Evolutionary conservation across 2,797 vertebrate species (phyloP), one percentile per base, ranked within the genome.

Genomic region (Chromobotia macracanthus): DNA sequence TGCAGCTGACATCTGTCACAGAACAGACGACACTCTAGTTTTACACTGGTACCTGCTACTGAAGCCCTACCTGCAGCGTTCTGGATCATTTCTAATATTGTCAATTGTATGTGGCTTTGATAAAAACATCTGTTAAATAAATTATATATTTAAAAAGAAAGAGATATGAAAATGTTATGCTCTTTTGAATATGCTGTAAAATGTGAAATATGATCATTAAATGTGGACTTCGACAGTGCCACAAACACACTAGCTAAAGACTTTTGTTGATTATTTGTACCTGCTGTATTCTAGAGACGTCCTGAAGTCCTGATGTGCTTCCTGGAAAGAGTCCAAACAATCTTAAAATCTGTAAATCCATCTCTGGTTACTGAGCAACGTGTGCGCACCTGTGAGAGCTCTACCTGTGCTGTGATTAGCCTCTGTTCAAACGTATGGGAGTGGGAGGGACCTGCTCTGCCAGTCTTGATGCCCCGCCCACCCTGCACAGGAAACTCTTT

Each of bases 231-330:
- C n/a, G n/a, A n/a, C n/a, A n/a, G n/a, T n/a, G n/a, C n/a, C n/a
- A n/a, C n/a, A n/a, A n/a, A n/a, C n/a, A n/a, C n/a, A n/a, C n/a
- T n/a, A n/a, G n/a, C n/a, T n/a, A n/a, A n/a, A n/a, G n/a, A n/a
- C n/a, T n/a, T n/a, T n/a, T n/a, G n/a, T n/a, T n/a, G n/a, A n/a
- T n/a, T n/a, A n/a, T n/a, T n/a, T n/a, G n/a, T 87, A 93, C 94
- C 93, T 93, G 92, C 85, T 90, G 80, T 85, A 91, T 82, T 89
- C 93, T 72, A 93, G 85, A 69, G 92, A 90, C 21, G 89, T 89
- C 28, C 90, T 83, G 77, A 90, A 86, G 77, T 91, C 82, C 72
- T 88, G 89, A 85, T 88, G 89, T 63, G 83, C 67, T 69, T 85
- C 86, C 94, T 94, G 84, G 19, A 77, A 82, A 77, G 51, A 81